phyloP scores from a whole-genome alignment of 2,888 invertebrate species.

The Smittia aterrima region DNA sequence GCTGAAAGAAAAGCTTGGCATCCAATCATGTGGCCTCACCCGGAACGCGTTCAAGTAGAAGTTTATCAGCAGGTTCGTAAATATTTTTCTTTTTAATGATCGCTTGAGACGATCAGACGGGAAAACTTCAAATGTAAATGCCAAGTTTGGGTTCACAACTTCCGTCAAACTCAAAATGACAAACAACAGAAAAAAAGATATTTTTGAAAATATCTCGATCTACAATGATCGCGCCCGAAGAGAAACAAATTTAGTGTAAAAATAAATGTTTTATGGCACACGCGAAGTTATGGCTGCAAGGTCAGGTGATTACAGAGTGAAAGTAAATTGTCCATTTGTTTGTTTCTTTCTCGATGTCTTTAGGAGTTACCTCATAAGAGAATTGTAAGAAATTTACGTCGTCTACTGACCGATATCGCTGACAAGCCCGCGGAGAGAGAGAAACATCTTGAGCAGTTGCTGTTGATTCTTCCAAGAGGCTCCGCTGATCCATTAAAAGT shows the following conservation, averaged over 20 bases:
- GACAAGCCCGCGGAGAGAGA: conserved; percentile 34
- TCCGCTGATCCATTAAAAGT: conserved; percentile 32
- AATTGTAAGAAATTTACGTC: conserved; percentile 36
- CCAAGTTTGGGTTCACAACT: too few relatives aligned
- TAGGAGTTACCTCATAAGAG: conserved; percentile 39
- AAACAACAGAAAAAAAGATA: not conserved
- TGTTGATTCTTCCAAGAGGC: conserved; percentile 32
- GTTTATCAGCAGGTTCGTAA: not conserved
- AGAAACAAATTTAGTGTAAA: conserved; percentile 5
- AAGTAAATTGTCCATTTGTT: conserved; percentile 5
- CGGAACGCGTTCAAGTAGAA: not conserved
- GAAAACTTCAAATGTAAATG: too few relatives aligned
- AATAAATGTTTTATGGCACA: not conserved
- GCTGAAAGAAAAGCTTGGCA: conserved; percentile 36
- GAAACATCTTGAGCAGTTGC: conserved; percentile 33
- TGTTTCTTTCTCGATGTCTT: not conserved
- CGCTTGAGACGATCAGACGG: too few relatives aligned
- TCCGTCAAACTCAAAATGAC: not conserved
- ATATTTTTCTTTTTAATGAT: too few relatives aligned
- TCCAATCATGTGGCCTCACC: conserved; percentile 36
- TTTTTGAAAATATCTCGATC: not conserved
- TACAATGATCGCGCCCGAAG: not conserved
- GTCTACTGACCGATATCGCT: conserved; percentile 31
- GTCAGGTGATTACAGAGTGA: not conserved
- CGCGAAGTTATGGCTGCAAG: conserved; percentile 12